Evolutionary conservation across 2,888 invertebrate genomes (phyloP).

Genomic region (Stenchaetothrips biformis): DNA sequence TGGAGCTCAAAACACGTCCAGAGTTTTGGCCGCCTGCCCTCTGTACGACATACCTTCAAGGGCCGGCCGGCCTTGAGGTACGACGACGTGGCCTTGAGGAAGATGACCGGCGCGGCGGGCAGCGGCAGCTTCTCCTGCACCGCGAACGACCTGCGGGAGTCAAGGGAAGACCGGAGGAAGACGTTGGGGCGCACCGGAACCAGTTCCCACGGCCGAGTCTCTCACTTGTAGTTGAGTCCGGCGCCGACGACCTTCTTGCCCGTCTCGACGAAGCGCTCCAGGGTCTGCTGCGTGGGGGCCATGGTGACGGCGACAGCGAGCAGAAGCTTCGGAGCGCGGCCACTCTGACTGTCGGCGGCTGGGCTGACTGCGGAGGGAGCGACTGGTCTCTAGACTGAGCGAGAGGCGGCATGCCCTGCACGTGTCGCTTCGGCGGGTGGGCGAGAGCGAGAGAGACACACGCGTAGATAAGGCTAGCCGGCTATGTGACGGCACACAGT

Average conservation of each 20-base stretch:
- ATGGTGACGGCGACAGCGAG: too few relatives aligned
- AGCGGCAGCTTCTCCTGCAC: conserved; percentile 56
- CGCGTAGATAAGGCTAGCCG: too few relatives aligned
- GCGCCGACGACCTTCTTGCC: conserved; percentile 63
- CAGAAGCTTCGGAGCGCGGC: too few relatives aligned
- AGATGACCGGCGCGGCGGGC: conserved; percentile 62
- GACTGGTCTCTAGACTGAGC: too few relatives aligned
- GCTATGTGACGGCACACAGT: too few relatives aligned
- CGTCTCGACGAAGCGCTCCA: conserved; percentile 39
- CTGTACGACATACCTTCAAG: conserved; percentile 56
- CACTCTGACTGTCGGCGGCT: too few relatives aligned
- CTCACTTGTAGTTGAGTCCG: conserved; percentile 62
- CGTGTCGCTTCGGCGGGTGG: too few relatives aligned
- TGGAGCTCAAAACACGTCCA: too few relatives aligned
- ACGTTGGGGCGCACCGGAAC: conserved; percentile 22
- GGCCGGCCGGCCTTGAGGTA: conserved; percentile 58
- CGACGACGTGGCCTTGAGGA: conserved; percentile 65
- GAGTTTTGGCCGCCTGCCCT: too few relatives aligned
- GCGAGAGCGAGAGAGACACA: too few relatives aligned
- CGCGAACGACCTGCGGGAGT: conserved; percentile 54
- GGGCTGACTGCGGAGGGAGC: too few relatives aligned
- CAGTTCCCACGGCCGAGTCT: background rate
- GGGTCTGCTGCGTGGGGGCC: background rate
- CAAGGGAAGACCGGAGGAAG: conserved; percentile 9
- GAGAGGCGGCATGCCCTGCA: too few relatives aligned